A percentile compares a stretch with the other conserved stretches of the same genome.
These are phyloP conservation scores for Rambutsinella grinnellia DNA, from an alignment of 2,888 invertebrate genomes.

Conservation along the genomic window DNA sequence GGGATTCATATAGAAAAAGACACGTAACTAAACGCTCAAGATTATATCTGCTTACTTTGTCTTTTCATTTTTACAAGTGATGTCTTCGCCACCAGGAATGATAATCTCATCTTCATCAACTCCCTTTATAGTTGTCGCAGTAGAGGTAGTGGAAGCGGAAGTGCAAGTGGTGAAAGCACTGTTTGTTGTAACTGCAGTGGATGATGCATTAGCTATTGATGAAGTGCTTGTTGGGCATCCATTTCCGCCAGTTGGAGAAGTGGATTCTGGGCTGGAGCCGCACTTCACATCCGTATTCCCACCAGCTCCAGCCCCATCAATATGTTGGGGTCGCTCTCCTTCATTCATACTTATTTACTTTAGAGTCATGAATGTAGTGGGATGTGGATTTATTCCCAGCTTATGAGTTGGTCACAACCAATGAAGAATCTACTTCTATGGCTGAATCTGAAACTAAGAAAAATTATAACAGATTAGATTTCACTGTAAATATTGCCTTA, in stretches of 20 bases:
- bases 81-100: background rate
- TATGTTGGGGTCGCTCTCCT: slow-evolving; percentile 33
- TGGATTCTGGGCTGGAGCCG: slow-evolving; percentile 25
- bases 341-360: slow-evolving; percentile 30
- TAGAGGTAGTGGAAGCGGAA: background rate
- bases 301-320: background rate
- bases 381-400: background rate
- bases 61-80: background rate
- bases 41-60: background rate
- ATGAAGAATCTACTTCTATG: background rate
- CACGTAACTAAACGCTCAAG: background rate
- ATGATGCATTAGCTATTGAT: background rate
- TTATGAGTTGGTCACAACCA: background rate
- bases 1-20: too few relatives aligned
- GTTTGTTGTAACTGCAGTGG: background rate
- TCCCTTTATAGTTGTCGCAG: background rate
- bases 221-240: slow-evolving; percentile 10
- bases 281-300: slow-evolving; percentile 1
- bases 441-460: background rate
- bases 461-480: too few relatives aligned
- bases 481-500: too few relatives aligned
- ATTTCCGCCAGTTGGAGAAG: slow-evolving; percentile 27
- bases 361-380: background rate
- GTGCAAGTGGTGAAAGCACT: slow-evolving; percentile 5
- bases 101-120: background rate